phyloP scores from a whole-genome alignment of 1,140 invertebrate species.

The Aphis gossypii region DNA sequence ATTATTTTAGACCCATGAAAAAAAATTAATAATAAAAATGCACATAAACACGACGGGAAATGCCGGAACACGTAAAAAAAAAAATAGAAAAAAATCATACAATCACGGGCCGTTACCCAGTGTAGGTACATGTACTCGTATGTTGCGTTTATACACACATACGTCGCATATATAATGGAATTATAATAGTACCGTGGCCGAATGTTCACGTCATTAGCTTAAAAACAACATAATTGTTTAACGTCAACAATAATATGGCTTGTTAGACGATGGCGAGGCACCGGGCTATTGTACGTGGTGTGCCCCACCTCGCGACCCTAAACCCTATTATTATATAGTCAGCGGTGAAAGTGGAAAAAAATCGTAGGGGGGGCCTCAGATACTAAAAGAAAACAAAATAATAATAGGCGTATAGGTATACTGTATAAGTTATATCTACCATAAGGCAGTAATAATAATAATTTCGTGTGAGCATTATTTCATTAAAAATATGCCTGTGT shows the following conservation, averaged over 20 bases:
- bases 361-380: not conserved
- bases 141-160: not conserved
- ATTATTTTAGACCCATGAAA: too few species aligned
- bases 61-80: slow-evolving; percentile 15
- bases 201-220: slow-evolving; percentile 30
- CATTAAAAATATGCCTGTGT: not conserved
- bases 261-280: not conserved
- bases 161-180: not conserved
- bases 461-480: not conserved
- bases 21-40: not conserved
- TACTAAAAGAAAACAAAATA: not conserved
- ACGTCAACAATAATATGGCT: slow-evolving; percentile 39
- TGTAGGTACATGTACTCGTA: not conserved
- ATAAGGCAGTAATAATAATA: not conserved
- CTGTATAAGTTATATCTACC: not conserved
- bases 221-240: slow-evolving; percentile 48
- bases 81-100: not conserved
- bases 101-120: not conserved
- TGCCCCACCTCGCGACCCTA: not conserved
- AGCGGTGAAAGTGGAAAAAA: not conserved
- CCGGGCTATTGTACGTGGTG: not conserved
- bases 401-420: not conserved
- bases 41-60: not conserved
- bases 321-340: not conserved
- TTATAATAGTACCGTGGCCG: slow-evolving; percentile 15